Percentiles rank a stretch among this genome's conserved stretches.
These are phyloP conservation scores for Gymnarchus niloticus DNA, from an alignment of 2,113 vertebrate genomes.

Conservation along the genomic window DNA sequence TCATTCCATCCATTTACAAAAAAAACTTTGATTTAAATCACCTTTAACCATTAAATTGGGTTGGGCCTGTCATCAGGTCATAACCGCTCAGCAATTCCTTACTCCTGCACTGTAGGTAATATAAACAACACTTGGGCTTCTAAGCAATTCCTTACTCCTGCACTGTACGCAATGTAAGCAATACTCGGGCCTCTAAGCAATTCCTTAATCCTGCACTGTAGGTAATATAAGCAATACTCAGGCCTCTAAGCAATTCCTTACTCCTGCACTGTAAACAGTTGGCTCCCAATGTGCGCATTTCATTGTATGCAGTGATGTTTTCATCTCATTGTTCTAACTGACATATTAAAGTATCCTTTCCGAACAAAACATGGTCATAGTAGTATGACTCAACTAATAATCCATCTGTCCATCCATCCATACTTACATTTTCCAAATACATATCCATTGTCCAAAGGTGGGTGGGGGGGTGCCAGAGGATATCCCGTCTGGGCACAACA, in stretches of 20 bases:
- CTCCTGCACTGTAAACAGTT: background rate
- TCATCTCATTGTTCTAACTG: background rate
- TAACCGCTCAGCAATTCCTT: too few relatives aligned
- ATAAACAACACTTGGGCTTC: too few relatives aligned
- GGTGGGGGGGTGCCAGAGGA: constrained; percentile 27
- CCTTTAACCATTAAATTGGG: too few relatives aligned
- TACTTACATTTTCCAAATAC: background rate
- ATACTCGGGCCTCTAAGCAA: too few relatives aligned
- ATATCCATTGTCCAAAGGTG: constrained; percentile 9
- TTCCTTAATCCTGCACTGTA: background rate
- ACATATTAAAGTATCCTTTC: background rate
- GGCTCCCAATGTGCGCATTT: background rate
- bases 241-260: background rate
- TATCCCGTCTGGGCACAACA: too few relatives aligned
- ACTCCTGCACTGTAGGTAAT: too few relatives aligned
- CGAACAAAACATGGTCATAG: background rate
- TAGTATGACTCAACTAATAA: background rate
- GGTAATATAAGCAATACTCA: background rate
- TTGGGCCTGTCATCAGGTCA: too few relatives aligned
- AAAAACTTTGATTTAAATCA: background rate
- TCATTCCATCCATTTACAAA: background rate
- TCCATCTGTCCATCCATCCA: background rate
- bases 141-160: too few relatives aligned
- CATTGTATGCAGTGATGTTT: background rate
- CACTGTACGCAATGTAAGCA: too few relatives aligned